Conservation (phyloP, 2,113 vertebrate species). For the Zootoca vivipara region DNA sequence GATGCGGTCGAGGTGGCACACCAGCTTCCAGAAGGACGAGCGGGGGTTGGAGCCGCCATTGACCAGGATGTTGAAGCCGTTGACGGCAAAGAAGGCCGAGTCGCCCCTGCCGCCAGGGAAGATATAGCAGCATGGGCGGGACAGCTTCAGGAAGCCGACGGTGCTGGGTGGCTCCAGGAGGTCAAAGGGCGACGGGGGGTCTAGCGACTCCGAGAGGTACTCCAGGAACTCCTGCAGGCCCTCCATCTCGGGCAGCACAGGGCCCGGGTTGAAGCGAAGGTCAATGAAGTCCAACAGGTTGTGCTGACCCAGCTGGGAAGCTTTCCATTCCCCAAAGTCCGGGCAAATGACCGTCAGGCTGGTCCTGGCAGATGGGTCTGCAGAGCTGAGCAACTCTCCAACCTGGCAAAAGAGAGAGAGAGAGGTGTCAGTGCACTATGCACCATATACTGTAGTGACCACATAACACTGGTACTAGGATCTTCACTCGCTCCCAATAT, state of each 20-base stretch:
- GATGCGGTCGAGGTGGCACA: conserved; percentile 92
- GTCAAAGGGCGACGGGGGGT: conserved; percentile 86
- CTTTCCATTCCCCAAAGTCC: conserved; percentile 79
- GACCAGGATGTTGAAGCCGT: conserved; percentile 92
- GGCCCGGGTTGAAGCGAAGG: conserved; percentile 82
- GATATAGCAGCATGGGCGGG: conserved; percentile 94
- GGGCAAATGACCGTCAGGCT: conserved; percentile 88
- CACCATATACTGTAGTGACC: no score
- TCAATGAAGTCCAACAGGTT: conserved; percentile 80
- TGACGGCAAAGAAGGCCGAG: conserved; percentile 91
- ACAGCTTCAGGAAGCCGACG: conserved; percentile 91
- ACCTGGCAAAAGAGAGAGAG: conserved; percentile 72
- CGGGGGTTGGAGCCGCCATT: conserved; percentile 90
- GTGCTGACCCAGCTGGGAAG: conserved; percentile 69
- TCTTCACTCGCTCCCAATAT: no score
- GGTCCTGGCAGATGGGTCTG: conserved; percentile 67
- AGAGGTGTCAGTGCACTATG: background rate
- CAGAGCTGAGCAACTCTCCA: conserved; percentile 75
- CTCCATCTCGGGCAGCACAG: conserved; percentile 81
- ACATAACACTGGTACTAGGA: no score
- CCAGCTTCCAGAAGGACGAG: conserved; percentile 95
- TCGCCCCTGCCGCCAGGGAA: conserved; percentile 93
- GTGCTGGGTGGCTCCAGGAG: conserved; percentile 90
- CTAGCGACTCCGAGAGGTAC: conserved; percentile 89
- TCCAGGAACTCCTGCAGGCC: conserved; percentile 92